Base-by-base conservation (phyloP, 2,888 invertebrate species). In the Drosophila cracens region DNA sequence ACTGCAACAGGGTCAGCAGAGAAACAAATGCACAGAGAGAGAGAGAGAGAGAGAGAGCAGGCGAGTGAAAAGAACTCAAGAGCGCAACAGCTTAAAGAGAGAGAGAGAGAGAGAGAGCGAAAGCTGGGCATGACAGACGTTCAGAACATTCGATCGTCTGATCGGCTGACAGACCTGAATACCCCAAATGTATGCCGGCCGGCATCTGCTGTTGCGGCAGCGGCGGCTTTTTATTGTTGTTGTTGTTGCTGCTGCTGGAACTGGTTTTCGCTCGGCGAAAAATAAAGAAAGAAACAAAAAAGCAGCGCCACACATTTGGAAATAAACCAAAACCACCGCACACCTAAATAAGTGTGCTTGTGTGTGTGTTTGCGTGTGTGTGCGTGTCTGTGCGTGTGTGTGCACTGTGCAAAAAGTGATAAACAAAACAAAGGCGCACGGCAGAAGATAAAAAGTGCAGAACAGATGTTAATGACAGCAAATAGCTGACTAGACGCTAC, bases 231-330 rank as follows among this genome's bases (percentile, higher is more conserved):
- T 31, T n/a, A 40, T 38, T 36, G 33, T 25, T 43, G 51, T 43
- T 72, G 56, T 40, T 61, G 62, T 29, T 31, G 38, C 43, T 60
- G 67, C 21, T 51, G 61, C 77, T 78, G 83, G 70, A 88, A 90
- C 90, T 85, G 88, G 90, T 88, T 88, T 90, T 70, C 65, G 76
- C 75, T 87, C 83, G 65, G 83, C 82, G 36, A 72, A 87, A 75
- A 83, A 38, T 34, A 66, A 65, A 62, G 52, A 61, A 61, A 62
- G 40, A 49, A 68, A 13, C 4, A 21, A 38, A 38, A 60, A 52
- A 68, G 59, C 75, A 76, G 46, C 68, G 68, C 78, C 62, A 64
- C 68, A 76, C 71, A 90, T 78, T 87, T 85, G 88, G 75, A 83
- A 88, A 87, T 75, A 64, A 69, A 84, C 64, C 70, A 61, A 57